phyloP scores from a whole-genome alignment of 1,140 invertebrate species.

The Caenorhabditis tropicalis region DNA sequence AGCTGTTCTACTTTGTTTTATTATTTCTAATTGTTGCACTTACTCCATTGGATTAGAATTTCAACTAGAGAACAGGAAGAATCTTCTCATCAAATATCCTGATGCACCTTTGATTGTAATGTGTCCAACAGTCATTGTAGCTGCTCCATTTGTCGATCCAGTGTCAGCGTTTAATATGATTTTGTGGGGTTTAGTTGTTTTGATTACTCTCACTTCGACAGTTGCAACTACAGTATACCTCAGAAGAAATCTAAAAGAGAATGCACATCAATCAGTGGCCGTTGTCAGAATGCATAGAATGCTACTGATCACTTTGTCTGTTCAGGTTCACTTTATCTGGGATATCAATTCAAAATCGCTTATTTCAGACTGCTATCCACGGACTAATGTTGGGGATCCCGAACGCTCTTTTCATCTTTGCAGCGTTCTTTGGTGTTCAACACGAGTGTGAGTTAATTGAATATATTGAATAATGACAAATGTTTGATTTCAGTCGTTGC shows the following conservation, averaged over 20 bases:
- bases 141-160: background rate
- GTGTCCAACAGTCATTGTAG: background rate
- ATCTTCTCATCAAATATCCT: background rate
- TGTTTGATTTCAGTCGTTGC: background rate
- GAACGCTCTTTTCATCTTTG: background rate
- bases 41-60: background rate
- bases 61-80: background rate
- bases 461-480: background rate
- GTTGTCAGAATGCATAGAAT: constrained; percentile 19
- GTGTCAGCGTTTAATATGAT: background rate
- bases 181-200: background rate
- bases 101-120: background rate
- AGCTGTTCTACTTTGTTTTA: background rate
- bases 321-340: background rate
- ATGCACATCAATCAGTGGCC: background rate
- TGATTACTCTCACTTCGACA: background rate
- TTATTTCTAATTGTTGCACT: background rate
- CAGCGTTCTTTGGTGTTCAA: background rate
- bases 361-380: background rate
- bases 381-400: background rate
- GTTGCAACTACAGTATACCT: background rate
- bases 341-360: background rate
- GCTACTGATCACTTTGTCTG: background rate
- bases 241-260: background rate
- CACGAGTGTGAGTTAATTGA: background rate